Base-by-base conservation (phyloP, 37 sponge, comb jelly and placozoan species). In the Beroe ovata region DNA sequence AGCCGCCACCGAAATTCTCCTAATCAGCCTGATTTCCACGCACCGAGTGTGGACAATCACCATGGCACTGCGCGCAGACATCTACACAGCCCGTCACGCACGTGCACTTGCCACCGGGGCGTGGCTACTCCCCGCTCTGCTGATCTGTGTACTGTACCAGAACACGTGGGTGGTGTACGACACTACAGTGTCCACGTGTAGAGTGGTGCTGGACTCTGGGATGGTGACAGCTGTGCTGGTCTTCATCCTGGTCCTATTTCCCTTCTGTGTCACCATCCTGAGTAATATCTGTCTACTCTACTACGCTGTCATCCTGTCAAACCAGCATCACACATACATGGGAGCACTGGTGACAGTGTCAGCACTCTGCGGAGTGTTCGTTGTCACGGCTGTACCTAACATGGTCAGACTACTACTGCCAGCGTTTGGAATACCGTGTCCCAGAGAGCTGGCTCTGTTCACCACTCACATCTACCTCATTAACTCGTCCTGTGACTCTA, bases 1-100 rank as follows among this genome's bases (percentile, higher is more conserved):
- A n/a, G 84, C 84, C 0, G 84, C 84, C 2, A 77, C 84, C 20
- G 84, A 77, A 26, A 77, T 77, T 54, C 42, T 77, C 28, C 54
- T 77, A 23, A 42, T 77, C n/a, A 42, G 84, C 41, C 26, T 40
- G n/a, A 35, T 77, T 1, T 42, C 84, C 84, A 36, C 22, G 23
- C 84, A 77, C 47, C 84, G 84, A 19, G 38, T 77, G 36, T 42
- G 26, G 8, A n/a, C 84, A 19, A 39, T 77, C 3, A 19, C 16
- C 19, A 20, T 21, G 42, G 84, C 84, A 42, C 28, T 77, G 3
- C 21, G 84, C 18, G 84, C 54, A 1, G 54, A 37, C 41, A 20
- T 26, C 47, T 39, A 47, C 54, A 47, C 6, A 47, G n/a, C n/a
- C n/a, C n/a, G n/a, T n/a, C n/a, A n/a, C n/a, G n/a, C n/a, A n/a